phyloP scores from a whole-genome alignment of 2,888 invertebrate genomes.

The Stenodema calcarata region DNA sequence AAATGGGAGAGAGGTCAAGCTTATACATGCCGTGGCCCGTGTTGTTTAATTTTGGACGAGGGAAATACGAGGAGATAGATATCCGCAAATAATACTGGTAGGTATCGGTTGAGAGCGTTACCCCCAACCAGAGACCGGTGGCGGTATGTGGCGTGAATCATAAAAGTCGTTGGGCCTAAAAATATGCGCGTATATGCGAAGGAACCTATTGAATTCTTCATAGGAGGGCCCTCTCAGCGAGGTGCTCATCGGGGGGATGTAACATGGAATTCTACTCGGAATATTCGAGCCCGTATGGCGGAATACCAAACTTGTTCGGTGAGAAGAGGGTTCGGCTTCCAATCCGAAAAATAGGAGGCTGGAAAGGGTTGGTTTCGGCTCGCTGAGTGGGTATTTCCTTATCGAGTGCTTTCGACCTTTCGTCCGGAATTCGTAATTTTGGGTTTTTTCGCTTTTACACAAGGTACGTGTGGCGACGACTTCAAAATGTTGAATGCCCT shows the following conservation, averaged over 20 bases:
- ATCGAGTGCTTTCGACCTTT: not conserved
- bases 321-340: not conserved
- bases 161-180: slow-evolving; percentile 22
- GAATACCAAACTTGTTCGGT: slow-evolving; percentile 36
- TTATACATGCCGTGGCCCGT: no score
- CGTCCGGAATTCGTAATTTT: not conserved
- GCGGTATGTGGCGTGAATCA: slow-evolving; percentile 4
- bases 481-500: no score
- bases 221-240: not conserved
- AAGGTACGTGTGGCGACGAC: no score
- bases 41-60: not conserved
- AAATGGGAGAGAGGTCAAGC: no score
- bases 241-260: not conserved
- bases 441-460: not conserved
- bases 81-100: not conserved
- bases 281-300: slow-evolving; percentile 28
- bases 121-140: not conserved
- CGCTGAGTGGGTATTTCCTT: not conserved
- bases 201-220: slow-evolving; percentile 42
- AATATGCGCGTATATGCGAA: slow-evolving; percentile 30
- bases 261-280: slow-evolving; percentile 45
- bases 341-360: not conserved
- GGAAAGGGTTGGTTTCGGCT: not conserved
- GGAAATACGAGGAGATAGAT: not conserved
- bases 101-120: not conserved